phyloP scores from a whole-genome alignment of 2,113 vertebrate species.

The Zingel zingel region DNA sequence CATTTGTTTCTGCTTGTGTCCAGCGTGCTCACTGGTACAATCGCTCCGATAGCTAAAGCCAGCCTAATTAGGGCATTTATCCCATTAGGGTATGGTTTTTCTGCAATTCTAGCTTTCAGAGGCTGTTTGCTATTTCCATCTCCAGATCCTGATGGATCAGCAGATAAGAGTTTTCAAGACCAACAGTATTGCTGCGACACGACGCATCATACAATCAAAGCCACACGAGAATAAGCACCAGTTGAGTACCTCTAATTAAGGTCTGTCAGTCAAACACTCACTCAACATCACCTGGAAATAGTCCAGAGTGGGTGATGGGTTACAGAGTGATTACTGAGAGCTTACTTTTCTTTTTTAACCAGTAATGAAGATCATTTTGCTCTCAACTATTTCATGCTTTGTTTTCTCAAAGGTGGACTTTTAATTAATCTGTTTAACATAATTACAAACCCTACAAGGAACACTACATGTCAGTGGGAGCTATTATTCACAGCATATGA shows the following conservation, averaged over 20 bases:
- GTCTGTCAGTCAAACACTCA: slow-evolving; percentile 70
- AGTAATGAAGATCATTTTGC: slow-evolving; percentile 20
- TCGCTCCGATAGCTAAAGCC: slow-evolving; percentile 9
- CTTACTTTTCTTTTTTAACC: background rate
- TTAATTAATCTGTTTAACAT: background rate
- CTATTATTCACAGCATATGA: slow-evolving; percentile 19
- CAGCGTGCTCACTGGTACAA: background rate
- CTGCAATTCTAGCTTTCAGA: slow-evolving; percentile 30
- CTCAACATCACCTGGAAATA: slow-evolving; percentile 73
- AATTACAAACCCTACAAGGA: background rate
- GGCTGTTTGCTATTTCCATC: slow-evolving; percentile 3
- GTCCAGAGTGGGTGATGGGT: slow-evolving; percentile 67
- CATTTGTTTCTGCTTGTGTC: slow-evolving; percentile 55
- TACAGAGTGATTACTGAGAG: slow-evolving; percentile 18
- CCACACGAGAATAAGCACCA: slow-evolving; percentile 35
- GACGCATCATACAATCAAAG: background rate
- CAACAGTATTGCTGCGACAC: background rate
- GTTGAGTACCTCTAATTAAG: slow-evolving; percentile 68
- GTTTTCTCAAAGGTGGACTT: background rate
- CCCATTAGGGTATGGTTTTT: slow-evolving; percentile 53
- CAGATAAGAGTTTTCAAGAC: slow-evolving; percentile 11
- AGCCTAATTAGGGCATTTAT: slow-evolving; percentile 61
- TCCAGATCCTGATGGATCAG: slow-evolving; percentile 1
- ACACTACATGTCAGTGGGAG: background rate
- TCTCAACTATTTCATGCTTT: background rate